phyloP scores from a whole-genome alignment of 2,888 invertebrate species.

The Pelosia muscerda region DNA sequence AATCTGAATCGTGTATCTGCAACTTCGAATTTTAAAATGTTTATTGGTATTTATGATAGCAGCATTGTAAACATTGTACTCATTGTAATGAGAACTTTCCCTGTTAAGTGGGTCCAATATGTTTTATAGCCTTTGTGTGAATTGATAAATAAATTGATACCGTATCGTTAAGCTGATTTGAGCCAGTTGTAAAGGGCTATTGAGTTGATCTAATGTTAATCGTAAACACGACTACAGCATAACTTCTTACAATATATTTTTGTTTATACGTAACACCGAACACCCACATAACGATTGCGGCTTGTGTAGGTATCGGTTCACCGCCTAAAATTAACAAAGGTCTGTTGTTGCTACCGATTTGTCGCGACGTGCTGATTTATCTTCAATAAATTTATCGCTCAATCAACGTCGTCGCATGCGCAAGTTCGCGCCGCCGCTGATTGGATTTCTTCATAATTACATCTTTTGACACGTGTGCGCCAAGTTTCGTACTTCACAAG shows the following conservation, averaged over 20 bases:
- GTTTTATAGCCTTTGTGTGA: slow-evolving; percentile 15
- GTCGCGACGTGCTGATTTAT: slow-evolving; percentile 82
- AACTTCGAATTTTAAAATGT: slow-evolving; percentile 65
- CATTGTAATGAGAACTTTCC: slow-evolving; percentile 43
- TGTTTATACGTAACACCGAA: slow-evolving; percentile 9
- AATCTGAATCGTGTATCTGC: slow-evolving; percentile 71
- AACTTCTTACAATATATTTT: not conserved
- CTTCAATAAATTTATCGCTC: slow-evolving; percentile 83
- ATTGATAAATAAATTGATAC: slow-evolving; percentile 7
- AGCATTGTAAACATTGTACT: slow-evolving; percentile 53
- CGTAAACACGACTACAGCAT: not conserved
- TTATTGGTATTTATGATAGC: slow-evolving; percentile 59
- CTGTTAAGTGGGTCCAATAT: slow-evolving; percentile 31
- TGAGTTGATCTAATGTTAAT: not conserved
- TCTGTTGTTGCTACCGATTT: slow-evolving; percentile 78
- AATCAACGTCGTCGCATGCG: slow-evolving; percentile 77
- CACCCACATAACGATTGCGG: slow-evolving; percentile 51
- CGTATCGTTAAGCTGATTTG: slow-evolving; percentile 1
- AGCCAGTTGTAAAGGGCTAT: not conserved
- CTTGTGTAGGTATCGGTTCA: slow-evolving; percentile 45
- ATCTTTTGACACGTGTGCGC: slow-evolving; percentile 86
- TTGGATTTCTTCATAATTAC: slow-evolving; percentile 87
- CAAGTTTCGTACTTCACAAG: slow-evolving; percentile 83
- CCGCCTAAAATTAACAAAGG: slow-evolving; percentile 59
- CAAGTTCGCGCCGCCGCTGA: slow-evolving; percentile 78